phyloP scores from a whole-genome alignment of 1,140 invertebrate species.

The Drosophila seguyi region DNA sequence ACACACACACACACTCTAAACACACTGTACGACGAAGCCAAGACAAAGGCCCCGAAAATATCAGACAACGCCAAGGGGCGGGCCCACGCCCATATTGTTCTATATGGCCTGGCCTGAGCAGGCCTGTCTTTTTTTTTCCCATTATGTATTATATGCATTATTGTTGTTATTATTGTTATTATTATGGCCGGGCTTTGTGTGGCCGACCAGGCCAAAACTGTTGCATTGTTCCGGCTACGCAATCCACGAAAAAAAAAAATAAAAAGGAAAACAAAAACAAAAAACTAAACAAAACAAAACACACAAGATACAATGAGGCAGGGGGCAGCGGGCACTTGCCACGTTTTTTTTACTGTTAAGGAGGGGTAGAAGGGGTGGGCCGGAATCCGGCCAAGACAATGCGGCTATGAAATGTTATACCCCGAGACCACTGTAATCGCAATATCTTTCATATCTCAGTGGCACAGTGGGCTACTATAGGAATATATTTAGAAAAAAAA shows the following conservation, averaged over 20 bases:
- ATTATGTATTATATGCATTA: constrained; percentile 38
- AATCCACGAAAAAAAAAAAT: constrained; percentile 13
- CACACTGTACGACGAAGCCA: neutral
- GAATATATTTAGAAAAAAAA: neutral
- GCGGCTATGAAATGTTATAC: constrained; percentile 50
- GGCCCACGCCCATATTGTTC: constrained; percentile 32
- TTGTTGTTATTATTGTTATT: constrained; percentile 24
- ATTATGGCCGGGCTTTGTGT: constrained; percentile 33
- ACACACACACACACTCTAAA: neutral
- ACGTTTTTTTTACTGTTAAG: constrained; percentile 35
- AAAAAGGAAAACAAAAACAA: neutral
- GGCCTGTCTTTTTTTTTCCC: constrained; percentile 15
- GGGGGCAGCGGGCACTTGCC: constrained; percentile 12
- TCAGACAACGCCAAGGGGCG: constrained; percentile 60
- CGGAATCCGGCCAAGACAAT: constrained; percentile 25
- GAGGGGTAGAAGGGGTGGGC: neutral
- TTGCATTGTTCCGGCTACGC: constrained; percentile 56
- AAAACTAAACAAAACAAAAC: constrained; percentile 13
- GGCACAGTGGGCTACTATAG: neutral
- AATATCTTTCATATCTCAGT: constrained; percentile 16
- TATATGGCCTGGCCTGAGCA: neutral
- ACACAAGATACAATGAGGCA: constrained; percentile 18
- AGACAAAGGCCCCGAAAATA: constrained; percentile 40
- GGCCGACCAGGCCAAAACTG: constrained; percentile 50
- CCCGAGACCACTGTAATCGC: constrained; percentile 36